Conservation (phyloP, 2,888 invertebrate species). For the Parasteatoda lunata region DNA sequence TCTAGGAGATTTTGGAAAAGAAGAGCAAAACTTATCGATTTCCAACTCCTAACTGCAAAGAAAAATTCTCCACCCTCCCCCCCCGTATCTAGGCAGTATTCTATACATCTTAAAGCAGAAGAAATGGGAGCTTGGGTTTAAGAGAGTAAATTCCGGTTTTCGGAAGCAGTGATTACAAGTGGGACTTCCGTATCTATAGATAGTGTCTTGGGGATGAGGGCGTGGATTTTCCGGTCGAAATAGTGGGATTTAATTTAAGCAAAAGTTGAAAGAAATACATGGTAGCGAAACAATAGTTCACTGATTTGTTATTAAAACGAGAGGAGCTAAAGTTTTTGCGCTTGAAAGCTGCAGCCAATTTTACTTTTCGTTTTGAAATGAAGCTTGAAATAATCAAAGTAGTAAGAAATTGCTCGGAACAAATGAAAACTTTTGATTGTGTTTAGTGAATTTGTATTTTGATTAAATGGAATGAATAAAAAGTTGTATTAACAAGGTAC, state of each 20-base stretch:
- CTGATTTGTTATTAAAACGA: conserved; percentile 6
- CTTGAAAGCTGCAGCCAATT: background rate
- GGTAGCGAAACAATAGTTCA: background rate
- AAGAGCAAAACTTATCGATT: conserved; percentile 35
- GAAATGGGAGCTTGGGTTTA: background rate
- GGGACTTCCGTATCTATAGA: conserved; percentile 32
- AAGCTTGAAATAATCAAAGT: background rate
- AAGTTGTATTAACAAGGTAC: no score
- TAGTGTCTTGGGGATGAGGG: conserved; percentile 4
- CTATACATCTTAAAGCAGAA: conserved; percentile 9
- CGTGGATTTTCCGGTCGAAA: conserved; percentile 15
- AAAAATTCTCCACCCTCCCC: conserved; percentile 11
- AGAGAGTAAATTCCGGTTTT: background rate
- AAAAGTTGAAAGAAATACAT: conserved; percentile 18
- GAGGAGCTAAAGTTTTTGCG: background rate
- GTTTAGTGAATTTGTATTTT: no score
- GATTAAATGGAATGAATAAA: no score
- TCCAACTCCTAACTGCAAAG: background rate
- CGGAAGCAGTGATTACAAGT: conserved; percentile 25
- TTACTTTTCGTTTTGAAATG: background rate
- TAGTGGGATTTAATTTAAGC: conserved; percentile 44
- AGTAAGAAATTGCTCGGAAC: no score
- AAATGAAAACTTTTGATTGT: no score
- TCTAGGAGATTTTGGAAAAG: conserved; percentile 13
- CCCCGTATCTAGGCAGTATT: background rate